phyloP scores from a whole-genome alignment of 2,888 invertebrate genomes.

The Microctonus aethiopoides region DNA sequence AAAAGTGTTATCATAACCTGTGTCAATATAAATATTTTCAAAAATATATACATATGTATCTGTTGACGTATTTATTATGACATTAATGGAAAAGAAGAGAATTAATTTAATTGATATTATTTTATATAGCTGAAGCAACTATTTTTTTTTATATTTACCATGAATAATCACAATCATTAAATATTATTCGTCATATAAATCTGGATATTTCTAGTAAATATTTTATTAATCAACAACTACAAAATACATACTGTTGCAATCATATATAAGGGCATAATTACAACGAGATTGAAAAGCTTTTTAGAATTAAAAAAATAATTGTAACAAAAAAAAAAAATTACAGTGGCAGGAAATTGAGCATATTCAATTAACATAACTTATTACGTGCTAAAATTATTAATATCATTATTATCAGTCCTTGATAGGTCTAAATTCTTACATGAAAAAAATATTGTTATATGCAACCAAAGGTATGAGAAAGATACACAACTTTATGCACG shows the following conservation, averaged over 20 bases:
- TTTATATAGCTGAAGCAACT: too few species aligned
- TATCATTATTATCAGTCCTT: conserved; percentile 26
- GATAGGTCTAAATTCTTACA: not conserved
- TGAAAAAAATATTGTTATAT: not conserved
- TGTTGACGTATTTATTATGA: too few species aligned
- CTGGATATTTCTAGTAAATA: conserved; percentile 44
- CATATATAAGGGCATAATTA: conserved; percentile 38
- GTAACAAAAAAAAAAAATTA: conserved; percentile 25
- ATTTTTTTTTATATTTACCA: too few species aligned
- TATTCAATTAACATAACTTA: conserved; percentile 28
- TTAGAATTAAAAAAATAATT: conserved; percentile 22
- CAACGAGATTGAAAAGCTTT: conserved; percentile 36
- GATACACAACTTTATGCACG: not conserved
- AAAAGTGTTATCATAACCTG: not conserved
- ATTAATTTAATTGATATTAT: too few species aligned
- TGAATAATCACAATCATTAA: too few species aligned
- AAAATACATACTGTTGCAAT: conserved; percentile 47
- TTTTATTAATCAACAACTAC: conserved; percentile 52
- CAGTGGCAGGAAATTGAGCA: conserved; percentile 40
- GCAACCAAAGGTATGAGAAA: not conserved
- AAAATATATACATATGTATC: not conserved
- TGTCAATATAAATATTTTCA: not conserved
- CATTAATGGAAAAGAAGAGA: too few species aligned
- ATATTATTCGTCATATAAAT: not conserved
- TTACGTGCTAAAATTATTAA: conserved; percentile 2